Evolutionary conservation across 2,797 vertebrate genomes (phyloP), one percentile per base, ranked within the genome.

Genomic region (Eospalax fontanierii): DNA sequence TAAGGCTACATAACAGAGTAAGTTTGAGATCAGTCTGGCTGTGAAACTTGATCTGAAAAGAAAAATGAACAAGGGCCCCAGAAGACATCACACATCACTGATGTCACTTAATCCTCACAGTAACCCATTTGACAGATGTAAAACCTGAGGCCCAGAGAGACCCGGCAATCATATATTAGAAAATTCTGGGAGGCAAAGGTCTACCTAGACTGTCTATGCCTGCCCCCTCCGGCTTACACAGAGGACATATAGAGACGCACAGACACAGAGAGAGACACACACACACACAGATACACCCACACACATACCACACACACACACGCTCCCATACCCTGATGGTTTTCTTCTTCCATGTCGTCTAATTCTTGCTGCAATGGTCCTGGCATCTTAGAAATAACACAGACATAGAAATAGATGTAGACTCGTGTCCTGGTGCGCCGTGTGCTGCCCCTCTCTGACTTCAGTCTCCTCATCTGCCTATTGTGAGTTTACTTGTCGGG

Each of bases 401-500:
- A 96, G 78, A 82, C n/a, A 33, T 74, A 28, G 59, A 70, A 21
- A 82, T 35, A 78, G 9, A 46, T 22, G 61, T 65, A 19, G 22
- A 38, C 84, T 95, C 90, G 57, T 28, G 46, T 54, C 74, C 71
- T 12, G 43, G 88, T 26, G 15, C 5, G 2, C 15, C 35, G n/a
- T 8, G 59, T 6, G 1, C 50, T 76, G 76, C 12, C 6, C 35
- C 28, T 95, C 71, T 87, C 89, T 74, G 90, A 38, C 63, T 40
- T 95, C 95, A 71, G 68, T 93, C 85, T 86, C 85, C 57, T 16
- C 74, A 30, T 68, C 78, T 94, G 28, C 74, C 74, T 57, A 79
- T 9, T 4, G 15, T 40, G 73, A 89, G 93, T 50, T 75, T 68
- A 61, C 12, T 0, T 11, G 33, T 28, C 33, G 12, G 90, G 57